Evolutionary conservation across 1,140 invertebrate genomes (phyloP), one percentile per base, ranked within the genome.

Genomic region (Chymomyza costata): DNA sequence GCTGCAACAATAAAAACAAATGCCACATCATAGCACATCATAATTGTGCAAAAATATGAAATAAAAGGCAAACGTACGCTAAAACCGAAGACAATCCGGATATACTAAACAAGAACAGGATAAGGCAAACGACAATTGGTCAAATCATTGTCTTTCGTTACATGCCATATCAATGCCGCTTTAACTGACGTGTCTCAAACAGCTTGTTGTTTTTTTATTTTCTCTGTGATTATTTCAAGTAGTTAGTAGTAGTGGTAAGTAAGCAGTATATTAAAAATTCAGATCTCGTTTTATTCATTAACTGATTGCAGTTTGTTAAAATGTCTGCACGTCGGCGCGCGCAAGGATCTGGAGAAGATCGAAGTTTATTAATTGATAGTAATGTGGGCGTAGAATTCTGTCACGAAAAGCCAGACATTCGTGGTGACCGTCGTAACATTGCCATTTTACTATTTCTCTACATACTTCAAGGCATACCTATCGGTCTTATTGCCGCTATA

Each of bases 381-480:
- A n/a, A n/a, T n/a, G n/a, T n/a, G n/a, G n/a, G n/a, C n/a, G n/a
- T n/a, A n/a, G 41, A 44, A 14, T 45, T 61, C 6, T 40, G 19
- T 11, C 57, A 68, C 2, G 62, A 80, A 7, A 74, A 61, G 32
- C 67, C 82, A 19, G 89, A 92, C 71, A 87, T 92, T 56, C 88
- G 89, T 64, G 93, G 92, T 5, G 93, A 95, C 85, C 88, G 90
- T 65, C 83, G 87, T 32, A 95, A 94, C 82, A 95, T 99, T 68
- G 88, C 91, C 2, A 88, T 98, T 31, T 87, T 99, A 34, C 89
- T 97, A 55, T 95, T 97, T 84, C 88, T 99, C 1, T 99, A 99
- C 82, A 88, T 97, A 30, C 87, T 99, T 3, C 97, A 99, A 90
- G 98, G 97, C 1, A 96, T 99, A 85, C 98, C 98, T 1, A 86